Conservation (phyloP, 2,888 invertebrate species). For the Idaea biselata region DNA sequence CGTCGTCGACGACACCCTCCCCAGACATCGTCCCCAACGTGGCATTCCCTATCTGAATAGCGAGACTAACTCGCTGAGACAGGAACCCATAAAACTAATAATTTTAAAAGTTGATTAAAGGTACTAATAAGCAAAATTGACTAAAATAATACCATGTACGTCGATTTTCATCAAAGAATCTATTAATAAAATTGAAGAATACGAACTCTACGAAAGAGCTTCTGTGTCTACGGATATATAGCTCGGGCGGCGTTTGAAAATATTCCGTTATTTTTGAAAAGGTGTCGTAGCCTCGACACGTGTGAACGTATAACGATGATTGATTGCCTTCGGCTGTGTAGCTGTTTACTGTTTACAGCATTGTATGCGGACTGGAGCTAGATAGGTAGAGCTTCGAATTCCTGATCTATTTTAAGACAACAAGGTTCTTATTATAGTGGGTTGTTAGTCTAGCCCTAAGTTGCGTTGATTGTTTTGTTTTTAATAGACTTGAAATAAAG, state of each 20-base stretch:
- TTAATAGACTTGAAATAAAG: neutral
- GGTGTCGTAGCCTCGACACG: conserved; percentile 51
- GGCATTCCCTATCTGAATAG: too few species aligned
- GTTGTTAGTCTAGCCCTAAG: neutral
- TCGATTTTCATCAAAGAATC: neutral
- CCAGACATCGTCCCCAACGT: too few species aligned
- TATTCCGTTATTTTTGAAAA: conserved; percentile 62
- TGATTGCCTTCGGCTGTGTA: conserved; percentile 41
- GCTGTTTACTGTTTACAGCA: conserved; percentile 37
- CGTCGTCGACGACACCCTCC: too few species aligned
- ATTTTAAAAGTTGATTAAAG: too few species aligned
- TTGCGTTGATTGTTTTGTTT: conserved; percentile 8
- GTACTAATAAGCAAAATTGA: too few species aligned
- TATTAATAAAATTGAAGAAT: neutral
- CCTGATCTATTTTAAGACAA: conserved; percentile 13
- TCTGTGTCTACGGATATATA: conserved; percentile 52
- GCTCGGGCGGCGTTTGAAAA: conserved; percentile 64
- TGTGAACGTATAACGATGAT: conserved; percentile 44
- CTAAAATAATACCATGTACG: neutral
- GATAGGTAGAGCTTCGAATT: conserved; percentile 16
- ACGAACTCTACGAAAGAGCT: conserved; percentile 4
- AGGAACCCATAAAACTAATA: too few species aligned
- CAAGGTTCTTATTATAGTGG: conserved; percentile 6
- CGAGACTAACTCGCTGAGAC: too few species aligned
- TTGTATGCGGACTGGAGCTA: conserved; percentile 22